These are phyloP conservation scores for Monomorium pharaonis DNA, from an alignment of 1,140 invertebrate species.

Conservation along the genomic window DNA sequence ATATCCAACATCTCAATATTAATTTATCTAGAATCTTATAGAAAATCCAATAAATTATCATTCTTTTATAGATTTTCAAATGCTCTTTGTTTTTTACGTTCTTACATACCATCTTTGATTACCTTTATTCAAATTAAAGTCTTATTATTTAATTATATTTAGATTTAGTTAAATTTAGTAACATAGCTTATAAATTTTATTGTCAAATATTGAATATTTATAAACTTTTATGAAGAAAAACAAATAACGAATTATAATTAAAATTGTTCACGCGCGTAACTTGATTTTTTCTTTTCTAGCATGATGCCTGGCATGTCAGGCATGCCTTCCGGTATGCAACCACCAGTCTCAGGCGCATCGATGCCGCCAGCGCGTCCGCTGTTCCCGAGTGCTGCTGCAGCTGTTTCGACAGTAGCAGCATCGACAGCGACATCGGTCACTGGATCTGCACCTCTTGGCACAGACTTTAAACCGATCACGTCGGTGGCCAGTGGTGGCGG, in stretches of 20 bases:
- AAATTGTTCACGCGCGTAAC: background rate
- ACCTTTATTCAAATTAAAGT: slow-evolving; percentile 4
- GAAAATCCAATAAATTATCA: background rate
- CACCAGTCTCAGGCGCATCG: slow-evolving; percentile 86
- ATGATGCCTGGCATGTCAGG: slow-evolving; percentile 85
- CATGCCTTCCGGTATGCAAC: slow-evolving; percentile 86
- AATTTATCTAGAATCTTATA: background rate
- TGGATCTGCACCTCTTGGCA: slow-evolving; percentile 83
- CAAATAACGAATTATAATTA: background rate
- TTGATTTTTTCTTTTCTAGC: slow-evolving; percentile 79
- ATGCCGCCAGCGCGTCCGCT: slow-evolving; percentile 88
- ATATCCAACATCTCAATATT: background rate
- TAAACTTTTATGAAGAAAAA: too few species aligned
- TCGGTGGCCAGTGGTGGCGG: slow-evolving; percentile 83
- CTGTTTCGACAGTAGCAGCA: slow-evolving; percentile 85
- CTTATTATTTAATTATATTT: background rate
- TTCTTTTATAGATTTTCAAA: background rate
- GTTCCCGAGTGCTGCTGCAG: slow-evolving; percentile 89
- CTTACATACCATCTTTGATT: background rate
- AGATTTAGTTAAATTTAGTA: background rate
- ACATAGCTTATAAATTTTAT: background rate
- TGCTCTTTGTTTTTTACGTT: background rate
- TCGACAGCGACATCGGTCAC: slow-evolving; percentile 86
- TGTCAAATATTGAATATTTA: too few species aligned
- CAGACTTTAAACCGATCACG: slow-evolving; percentile 88